phyloP scores from a whole-genome alignment of 2,797 vertebrate species.

The Enteromius paludinosus region DNA sequence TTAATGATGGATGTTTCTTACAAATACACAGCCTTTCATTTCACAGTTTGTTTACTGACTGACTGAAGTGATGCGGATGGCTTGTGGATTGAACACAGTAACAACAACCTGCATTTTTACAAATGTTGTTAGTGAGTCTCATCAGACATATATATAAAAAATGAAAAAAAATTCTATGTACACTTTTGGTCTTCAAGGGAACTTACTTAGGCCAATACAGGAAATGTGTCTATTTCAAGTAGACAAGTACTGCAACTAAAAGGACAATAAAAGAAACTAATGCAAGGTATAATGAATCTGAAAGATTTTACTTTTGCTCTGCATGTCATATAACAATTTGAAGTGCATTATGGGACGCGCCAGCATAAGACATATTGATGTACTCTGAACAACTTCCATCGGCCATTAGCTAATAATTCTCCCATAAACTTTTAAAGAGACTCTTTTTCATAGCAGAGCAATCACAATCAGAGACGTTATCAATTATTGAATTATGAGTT shows the following conservation, averaged over 20 bases:
- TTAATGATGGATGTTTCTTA: neutral
- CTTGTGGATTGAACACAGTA: neutral
- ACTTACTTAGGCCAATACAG: neutral
- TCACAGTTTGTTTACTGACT: neutral
- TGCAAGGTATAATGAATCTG: neutral
- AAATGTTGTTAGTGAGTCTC: neutral
- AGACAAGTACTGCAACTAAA: neutral
- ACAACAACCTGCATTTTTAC: neutral
- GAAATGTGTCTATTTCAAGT: neutral
- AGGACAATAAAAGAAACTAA: neutral
- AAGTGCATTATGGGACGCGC: constrained; percentile 20
- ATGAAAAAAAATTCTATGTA: neutral
- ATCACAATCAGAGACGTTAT: constrained; percentile 52
- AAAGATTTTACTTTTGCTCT: neutral
- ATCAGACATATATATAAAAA: neutral
- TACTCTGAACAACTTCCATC: constrained; percentile 42
- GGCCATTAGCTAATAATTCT: constrained; percentile 54
- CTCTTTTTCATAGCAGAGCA: constrained; percentile 53
- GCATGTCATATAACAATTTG: neutral
- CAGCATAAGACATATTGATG: constrained; percentile 11
- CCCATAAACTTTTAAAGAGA: constrained; percentile 52
- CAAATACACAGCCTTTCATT: neutral
- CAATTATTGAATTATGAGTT: constrained; percentile 56
- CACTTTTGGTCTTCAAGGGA: neutral
- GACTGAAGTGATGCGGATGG: neutral